phyloP scores from a whole-genome alignment of 2,113 vertebrate species.

The Grammomys dolichurus region DNA sequence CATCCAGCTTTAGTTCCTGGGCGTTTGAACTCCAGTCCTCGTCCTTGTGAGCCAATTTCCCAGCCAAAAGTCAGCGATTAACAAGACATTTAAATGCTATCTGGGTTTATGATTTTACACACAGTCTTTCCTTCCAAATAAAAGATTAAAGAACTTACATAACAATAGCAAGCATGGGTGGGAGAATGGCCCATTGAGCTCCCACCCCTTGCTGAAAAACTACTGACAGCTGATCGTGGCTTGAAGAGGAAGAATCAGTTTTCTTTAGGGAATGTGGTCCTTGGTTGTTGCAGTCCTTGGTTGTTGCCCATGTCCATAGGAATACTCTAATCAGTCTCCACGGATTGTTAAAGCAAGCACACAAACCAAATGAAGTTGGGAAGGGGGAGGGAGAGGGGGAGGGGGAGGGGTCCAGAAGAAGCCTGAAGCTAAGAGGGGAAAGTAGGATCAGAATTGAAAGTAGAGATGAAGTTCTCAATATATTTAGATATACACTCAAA shows the following conservation, averaged over 20 bases:
- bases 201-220: not conserved
- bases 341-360: not conserved
- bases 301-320: not conserved
- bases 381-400: not conserved
- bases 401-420: not conserved
- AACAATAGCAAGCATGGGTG: not conserved
- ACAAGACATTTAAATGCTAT: not conserved
- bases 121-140: not conserved
- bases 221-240: not conserved
- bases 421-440: not conserved
- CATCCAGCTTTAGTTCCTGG: not conserved
- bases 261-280: not conserved
- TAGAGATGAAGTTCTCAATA: not conserved
- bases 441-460: too few species aligned
- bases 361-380: not conserved
- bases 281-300: too few species aligned
- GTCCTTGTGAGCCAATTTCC: not conserved
- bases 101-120: not conserved
- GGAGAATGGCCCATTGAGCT: too few species aligned
- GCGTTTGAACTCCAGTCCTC: too few species aligned
- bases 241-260: not conserved
- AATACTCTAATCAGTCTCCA: not conserved
- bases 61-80: not conserved
- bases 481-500: not conserved
- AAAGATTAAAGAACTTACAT: not conserved